Conservation (phyloP, 2,888 invertebrate genomes). For the Erebia aethiops region DNA sequence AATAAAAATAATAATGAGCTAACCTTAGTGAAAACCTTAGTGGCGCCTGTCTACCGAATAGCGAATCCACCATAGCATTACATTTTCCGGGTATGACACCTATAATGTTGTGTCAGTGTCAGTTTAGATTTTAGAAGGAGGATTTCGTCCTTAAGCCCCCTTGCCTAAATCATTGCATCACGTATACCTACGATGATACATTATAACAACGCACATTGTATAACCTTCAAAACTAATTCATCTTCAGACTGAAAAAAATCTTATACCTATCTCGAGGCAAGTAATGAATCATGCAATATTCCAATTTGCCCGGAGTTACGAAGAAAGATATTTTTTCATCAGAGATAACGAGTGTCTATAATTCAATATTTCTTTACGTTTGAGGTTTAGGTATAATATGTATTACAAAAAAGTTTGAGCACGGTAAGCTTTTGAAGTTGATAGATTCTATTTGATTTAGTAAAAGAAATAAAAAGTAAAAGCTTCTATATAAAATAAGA, state of each 20-base stretch:
- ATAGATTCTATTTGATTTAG: neutral
- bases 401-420: neutral
- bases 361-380: neutral
- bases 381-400: neutral
- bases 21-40: too few relatives aligned
- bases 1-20: too few relatives aligned
- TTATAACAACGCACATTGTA: neutral
- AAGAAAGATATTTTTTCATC: conserved; percentile 13
- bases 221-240: neutral
- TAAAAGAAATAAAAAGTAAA: too few relatives aligned
- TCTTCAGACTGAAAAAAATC: conserved; percentile 4
- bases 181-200: neutral
- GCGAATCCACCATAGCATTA: too few relatives aligned
- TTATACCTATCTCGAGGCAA: conserved; percentile 19
- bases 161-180: neutral
- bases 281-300: conserved; percentile 30
- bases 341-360: conserved; percentile 16
- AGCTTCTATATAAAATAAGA: too few relatives aligned
- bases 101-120: too few relatives aligned
- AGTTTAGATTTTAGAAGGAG: too few relatives aligned
- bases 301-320: conserved; percentile 16
- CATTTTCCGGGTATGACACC: too few relatives aligned
- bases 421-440: neutral
- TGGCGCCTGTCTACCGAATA: too few relatives aligned
- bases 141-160: neutral